Evolutionary conservation across 2,888 invertebrate species (phyloP), one percentile per base, ranked within the genome.

Genomic region (Deilephila elpenor): DNA sequence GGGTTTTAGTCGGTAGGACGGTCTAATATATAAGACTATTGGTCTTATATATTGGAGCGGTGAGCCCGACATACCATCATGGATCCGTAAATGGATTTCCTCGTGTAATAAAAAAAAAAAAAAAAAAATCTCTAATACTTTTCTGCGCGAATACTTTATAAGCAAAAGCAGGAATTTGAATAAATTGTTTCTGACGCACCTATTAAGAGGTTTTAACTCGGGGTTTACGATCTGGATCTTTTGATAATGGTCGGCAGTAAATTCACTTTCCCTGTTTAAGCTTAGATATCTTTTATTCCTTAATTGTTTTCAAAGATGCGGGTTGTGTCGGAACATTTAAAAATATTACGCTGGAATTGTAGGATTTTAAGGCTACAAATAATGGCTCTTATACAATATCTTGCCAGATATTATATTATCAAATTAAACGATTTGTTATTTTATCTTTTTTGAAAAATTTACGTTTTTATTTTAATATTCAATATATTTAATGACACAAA

Each of bases 181-280:
- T 88, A 87, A 89, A 89, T 86, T 87, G 86, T 89, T 86, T 87
- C 86, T 82, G 82, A 84, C 86, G 84, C 80, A 82, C 88, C 88
- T 86, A 85, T 88, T 87, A 88, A 82, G 87, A 86, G 86, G 83
- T 88, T 88, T 88, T 85, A 88, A 86, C 83, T 87, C 83, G 75
- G 81, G 85, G 79, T 89, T 90, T 89, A 89, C 88, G 89, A 89
- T 86, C 86, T 75, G 85, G 82, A 87, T 88, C 86, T 85, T 81
- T 84, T 87, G 86, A 87, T 89, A 88, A 90, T 88, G 85, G 89
- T 77, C 73, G 78, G 80, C 84, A 82, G 86, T 88, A 89, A 89
- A 89, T 88, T 88, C 80, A 83, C 86, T 86, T 88, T 85, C 82
- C 80, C 85, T 84, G 79, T 85, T 87, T 87, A 84, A 88, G 86